Evolutionary conservation across 1,140 invertebrate species (phyloP).

Genomic region (Phymastichus coffea): DNA sequence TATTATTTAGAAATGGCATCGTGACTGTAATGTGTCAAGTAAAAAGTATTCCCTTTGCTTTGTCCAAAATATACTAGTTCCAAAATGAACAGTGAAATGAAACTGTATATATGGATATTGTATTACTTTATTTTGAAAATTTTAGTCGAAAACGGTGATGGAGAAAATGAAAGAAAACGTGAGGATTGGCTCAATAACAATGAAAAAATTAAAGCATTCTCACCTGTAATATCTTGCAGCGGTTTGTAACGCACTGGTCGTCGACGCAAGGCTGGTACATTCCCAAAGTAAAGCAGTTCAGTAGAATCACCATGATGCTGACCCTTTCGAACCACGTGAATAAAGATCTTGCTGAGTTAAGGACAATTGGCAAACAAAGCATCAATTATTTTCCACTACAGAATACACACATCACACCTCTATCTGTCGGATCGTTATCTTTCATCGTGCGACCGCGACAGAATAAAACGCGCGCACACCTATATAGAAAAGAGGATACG

Average conservation of each 20-base stretch:
- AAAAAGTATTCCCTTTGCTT: too few relatives aligned
- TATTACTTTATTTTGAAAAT: too few relatives aligned
- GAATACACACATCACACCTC: not conserved
- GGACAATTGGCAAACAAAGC: conserved; percentile 35
- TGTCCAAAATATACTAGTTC: too few relatives aligned
- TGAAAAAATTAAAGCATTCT: conserved; percentile 34
- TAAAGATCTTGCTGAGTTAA: conserved; percentile 60
- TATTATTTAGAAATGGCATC: too few relatives aligned
- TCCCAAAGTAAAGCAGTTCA: conserved; percentile 98
- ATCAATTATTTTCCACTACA: not conserved
- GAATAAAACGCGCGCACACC: not conserved
- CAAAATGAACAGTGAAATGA: too few relatives aligned
- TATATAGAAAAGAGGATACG: too few relatives aligned
- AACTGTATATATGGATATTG: too few relatives aligned
- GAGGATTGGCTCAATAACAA: not conserved
- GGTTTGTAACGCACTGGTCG: conserved; percentile 85
- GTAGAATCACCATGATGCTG: conserved; percentile 96
- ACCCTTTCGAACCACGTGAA: conserved; percentile 97
- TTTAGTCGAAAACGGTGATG: too few relatives aligned
- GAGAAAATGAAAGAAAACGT: not conserved
- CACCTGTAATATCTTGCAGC: conserved; percentile 93
- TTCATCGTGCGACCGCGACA: not conserved
- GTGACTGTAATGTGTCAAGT: too few relatives aligned
- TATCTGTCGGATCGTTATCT: not conserved
- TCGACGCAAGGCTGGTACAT: conserved; percentile 99